Evolutionary conservation across 23 tunicate genomes (phyloP).

Genomic region (Trididemnum miniatum): DNA sequence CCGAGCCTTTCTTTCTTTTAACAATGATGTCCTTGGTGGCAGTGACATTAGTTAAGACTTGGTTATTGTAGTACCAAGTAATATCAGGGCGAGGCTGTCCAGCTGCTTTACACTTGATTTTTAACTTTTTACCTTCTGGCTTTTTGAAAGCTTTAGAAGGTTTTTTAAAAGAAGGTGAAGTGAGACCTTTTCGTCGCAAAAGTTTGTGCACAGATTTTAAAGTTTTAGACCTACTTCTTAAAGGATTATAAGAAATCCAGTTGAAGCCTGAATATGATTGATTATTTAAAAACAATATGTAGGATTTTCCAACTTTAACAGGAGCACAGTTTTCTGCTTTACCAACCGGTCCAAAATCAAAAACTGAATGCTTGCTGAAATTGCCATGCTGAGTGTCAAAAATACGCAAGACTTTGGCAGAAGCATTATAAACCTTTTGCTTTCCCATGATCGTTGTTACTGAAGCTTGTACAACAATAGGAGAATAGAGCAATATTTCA

Average conservation of each 20-base stretch:
- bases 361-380: not conserved
- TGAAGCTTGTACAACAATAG: conserved; percentile 12
- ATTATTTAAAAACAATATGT: conserved; percentile 15
- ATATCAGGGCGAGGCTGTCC: conserved; percentile 28
- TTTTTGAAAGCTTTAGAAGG: not conserved
- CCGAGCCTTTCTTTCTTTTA: conserved; percentile 16
- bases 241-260: conserved; percentile 12
- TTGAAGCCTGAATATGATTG: not conserved
- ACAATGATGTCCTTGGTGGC: conserved; percentile 5
- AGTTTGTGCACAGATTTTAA: not conserved
- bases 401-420: not conserved
- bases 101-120: conserved; percentile 25
- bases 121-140: conserved; percentile 5
- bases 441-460: not conserved
- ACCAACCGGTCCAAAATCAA: conserved; percentile 23
- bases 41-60: not conserved
- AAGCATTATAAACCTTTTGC: not conserved
- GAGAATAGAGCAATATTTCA: not conserved
- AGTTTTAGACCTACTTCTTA: not conserved
- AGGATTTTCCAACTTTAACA: not conserved
- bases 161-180: conserved; percentile 24
- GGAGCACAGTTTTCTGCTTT: not conserved
- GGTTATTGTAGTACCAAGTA: conserved; percentile 14
- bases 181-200: conserved; percentile 29
- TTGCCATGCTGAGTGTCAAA: conserved; percentile 12